A percentile compares a stretch with the other conserved stretches of the same genome.
These are phyloP conservation scores for Chrysolina americana DNA, from an alignment of 2,888 invertebrate genomes.

Conservation along the genomic window DNA sequence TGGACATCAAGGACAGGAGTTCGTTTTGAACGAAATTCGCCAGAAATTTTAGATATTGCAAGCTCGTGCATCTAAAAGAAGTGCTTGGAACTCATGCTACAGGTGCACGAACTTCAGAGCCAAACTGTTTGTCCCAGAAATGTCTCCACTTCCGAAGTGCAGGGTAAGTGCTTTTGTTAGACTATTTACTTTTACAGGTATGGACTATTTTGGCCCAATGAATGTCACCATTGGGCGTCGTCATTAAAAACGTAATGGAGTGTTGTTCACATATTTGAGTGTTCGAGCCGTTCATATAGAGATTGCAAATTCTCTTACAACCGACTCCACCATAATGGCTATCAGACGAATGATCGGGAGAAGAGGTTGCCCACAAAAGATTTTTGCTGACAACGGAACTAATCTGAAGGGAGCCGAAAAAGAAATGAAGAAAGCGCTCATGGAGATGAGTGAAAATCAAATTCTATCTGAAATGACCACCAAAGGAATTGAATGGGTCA, in stretches of 20 bases:
- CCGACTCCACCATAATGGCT: background rate
- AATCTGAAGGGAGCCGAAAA: too few relatives aligned
- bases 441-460: background rate
- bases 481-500: background rate
- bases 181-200: background rate
- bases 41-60: background rate
- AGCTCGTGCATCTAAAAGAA: background rate
- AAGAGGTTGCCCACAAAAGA: background rate
- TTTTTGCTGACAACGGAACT: too few relatives aligned
- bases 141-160: background rate
- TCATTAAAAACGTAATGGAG: background rate
- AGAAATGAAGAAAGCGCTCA: too few relatives aligned
- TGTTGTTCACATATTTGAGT: background rate
- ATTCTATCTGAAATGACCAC: background rate
- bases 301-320: background rate
- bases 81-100: background rate
- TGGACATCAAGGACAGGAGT: too few relatives aligned
- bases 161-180: background rate
- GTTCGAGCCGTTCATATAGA: background rate
- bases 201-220: background rate
- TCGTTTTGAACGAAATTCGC: background rate
- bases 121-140: background rate
- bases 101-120: background rate
- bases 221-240: background rate
- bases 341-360: background rate